Percentiles rank a stretch among this genome's conserved stretches.
Evolutionary conservation across 2,797 vertebrate species (phyloP).

Genomic region (Sebastes vulpes): DNA sequence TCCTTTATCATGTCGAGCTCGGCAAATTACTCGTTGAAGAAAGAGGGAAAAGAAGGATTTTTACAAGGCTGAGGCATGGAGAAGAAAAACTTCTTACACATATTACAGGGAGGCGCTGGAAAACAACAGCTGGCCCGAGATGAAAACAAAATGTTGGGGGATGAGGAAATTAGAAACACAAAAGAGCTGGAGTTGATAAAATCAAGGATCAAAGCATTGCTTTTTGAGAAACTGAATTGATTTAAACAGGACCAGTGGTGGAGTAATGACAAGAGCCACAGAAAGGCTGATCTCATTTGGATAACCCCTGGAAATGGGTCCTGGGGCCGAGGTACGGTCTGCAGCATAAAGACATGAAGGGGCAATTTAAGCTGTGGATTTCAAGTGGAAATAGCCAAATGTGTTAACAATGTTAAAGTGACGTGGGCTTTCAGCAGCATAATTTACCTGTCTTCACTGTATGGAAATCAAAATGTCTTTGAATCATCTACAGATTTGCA

Average conservation of each 20-base stretch:
- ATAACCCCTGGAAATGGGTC: constrained; percentile 65
- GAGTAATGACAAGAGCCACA: constrained; percentile 71
- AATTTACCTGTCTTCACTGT: neutral
- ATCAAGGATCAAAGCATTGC: constrained; percentile 84
- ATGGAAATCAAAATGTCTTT: neutral
- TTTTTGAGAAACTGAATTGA: constrained; percentile 75
- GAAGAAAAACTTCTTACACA: constrained; percentile 79
- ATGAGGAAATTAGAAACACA: constrained; percentile 88
- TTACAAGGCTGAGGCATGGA: constrained; percentile 63
- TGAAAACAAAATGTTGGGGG: constrained; percentile 81
- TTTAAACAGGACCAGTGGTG: constrained; percentile 80
- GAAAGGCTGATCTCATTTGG: constrained; percentile 76
- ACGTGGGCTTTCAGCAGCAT: neutral
- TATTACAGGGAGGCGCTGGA: constrained; percentile 79
- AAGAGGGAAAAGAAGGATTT: constrained; percentile 70
- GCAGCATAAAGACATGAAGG: constrained; percentile 11
- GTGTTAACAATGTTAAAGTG: constrained; percentile 26
- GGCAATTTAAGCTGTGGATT: constrained; percentile 33
- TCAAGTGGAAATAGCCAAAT: constrained; percentile 25
- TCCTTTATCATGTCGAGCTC: constrained; percentile 48
- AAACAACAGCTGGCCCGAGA: constrained; percentile 86
- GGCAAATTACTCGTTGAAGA: constrained; percentile 52
- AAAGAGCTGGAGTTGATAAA: constrained; percentile 87
- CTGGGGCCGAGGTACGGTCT: constrained; percentile 20
- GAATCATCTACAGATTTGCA: neutral